Percentiles rank a stretch among this genome's conserved stretches.
phyloP scores from a whole-genome alignment of 2,888 invertebrate genomes.

The Philopedon plagiatum region DNA sequence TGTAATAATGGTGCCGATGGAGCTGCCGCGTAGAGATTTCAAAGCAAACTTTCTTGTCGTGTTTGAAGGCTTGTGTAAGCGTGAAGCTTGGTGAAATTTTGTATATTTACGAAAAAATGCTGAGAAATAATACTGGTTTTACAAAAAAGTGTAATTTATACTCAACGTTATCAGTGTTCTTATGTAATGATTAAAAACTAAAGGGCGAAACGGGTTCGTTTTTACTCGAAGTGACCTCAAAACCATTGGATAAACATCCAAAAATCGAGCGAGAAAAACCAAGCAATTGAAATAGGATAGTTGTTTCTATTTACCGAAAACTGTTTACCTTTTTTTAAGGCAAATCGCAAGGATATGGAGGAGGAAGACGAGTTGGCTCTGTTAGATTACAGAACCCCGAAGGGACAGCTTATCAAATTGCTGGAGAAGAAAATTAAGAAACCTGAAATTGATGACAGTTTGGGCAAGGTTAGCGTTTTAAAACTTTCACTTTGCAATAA shows the following conservation, averaged over 20 bases:
- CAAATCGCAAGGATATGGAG: slow-evolving; percentile 16
- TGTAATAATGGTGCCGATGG: not conserved
- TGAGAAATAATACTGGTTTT: not conserved
- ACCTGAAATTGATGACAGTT: slow-evolving; percentile 60
- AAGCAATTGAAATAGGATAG: not conserved
- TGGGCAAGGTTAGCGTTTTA: slow-evolving; percentile 58
- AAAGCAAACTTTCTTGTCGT: not conserved
- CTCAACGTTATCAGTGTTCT: not conserved
- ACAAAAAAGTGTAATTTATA: slow-evolving; percentile 2
- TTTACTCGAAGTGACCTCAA: not conserved
- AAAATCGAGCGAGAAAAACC: not conserved
- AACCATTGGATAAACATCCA: not conserved
- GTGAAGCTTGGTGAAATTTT: not conserved
- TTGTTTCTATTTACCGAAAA: not conserved
- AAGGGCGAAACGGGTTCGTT: not conserved
- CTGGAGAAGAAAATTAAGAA: slow-evolving; percentile 62
- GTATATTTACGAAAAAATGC: not conserved
- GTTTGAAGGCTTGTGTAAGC: slow-evolving; percentile 15
- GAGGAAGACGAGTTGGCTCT: slow-evolving; percentile 53
- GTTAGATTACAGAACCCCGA: slow-evolving; percentile 51
- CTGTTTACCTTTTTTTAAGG: slow-evolving; percentile 4
- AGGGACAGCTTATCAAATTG: slow-evolving; percentile 58
- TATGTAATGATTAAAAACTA: not conserved
- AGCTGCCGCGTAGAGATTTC: not conserved
- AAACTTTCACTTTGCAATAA: slow-evolving; percentile 25